A percentile compares a stretch with the other conserved stretches of the same genome.
Conservation (phyloP, 2,113 vertebrate genomes). For the Sphaerodactylus townsendi region DNA sequence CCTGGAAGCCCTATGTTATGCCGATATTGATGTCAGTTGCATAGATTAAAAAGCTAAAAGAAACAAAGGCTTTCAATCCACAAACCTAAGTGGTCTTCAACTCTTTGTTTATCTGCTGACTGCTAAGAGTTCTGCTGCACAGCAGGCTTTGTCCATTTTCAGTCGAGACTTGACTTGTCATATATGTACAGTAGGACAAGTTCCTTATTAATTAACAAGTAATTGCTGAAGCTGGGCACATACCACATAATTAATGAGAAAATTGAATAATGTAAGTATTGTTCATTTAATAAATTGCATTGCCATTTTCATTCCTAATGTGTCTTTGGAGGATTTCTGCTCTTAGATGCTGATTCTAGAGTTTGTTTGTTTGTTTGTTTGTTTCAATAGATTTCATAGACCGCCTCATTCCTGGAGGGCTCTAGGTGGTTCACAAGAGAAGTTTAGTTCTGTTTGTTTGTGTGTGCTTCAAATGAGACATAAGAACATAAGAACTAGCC, state of each 20-base stretch:
- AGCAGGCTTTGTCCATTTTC: background rate
- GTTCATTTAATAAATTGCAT: slow-evolving; percentile 13
- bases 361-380: background rate
- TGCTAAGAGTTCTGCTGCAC: background rate
- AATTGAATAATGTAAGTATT: slow-evolving; percentile 16
- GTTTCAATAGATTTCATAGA: too few relatives aligned
- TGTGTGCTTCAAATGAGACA: too few relatives aligned
- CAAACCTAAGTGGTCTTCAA: too few relatives aligned
- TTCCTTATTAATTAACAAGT: background rate
- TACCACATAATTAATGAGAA: slow-evolving; percentile 13
- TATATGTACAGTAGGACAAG: background rate
- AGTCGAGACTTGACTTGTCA: background rate
- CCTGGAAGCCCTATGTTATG: background rate
- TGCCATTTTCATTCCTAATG: slow-evolving; percentile 6
- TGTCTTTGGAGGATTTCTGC: background rate
- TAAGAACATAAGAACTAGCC: too few relatives aligned
- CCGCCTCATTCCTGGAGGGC: too few relatives aligned
- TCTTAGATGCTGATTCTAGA: background rate
- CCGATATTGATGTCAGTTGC: background rate
- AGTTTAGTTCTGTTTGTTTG: too few relatives aligned
- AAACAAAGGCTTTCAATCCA: background rate
- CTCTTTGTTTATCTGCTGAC: background rate
- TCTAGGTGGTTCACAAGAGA: too few relatives aligned
- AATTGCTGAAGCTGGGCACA: slow-evolving; percentile 1
- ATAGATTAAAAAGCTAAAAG: background rate